Base-by-base conservation (phyloP, 2,797 vertebrate species). In the Oryzias dopingdopingensis region DNA sequence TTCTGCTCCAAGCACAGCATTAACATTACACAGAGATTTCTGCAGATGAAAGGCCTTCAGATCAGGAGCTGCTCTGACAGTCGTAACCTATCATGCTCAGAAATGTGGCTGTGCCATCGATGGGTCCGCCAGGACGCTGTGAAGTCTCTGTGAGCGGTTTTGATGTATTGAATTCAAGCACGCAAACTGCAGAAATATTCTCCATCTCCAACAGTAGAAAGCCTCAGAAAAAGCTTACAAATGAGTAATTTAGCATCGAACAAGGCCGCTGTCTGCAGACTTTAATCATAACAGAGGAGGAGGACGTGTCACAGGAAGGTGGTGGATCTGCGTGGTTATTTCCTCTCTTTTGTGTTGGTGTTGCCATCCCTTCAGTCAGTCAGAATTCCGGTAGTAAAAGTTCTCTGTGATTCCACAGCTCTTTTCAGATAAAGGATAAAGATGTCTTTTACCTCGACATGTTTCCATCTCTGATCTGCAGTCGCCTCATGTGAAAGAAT, bases 21-120 rank as follows among this genome's bases (percentile, higher is more conserved):
- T 76, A 79, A 59, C 79, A 86, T 63, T 67, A 72, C 81, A 77
- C 80, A 80, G 73, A 81, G 80, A 74, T 61, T 73, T 66, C 37
- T 52, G 81, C 58, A 84, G 82, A 87, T 89, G 84, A 86, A 87
- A 88, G 84, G 49, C 46, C 56, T 72, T 85, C 79, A 83, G 81
- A 89, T 89, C 85, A 78, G 65, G 26, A 63, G 62, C 75, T 64
- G 52, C 59, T 65, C 55, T 82, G 80, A 66, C 69, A 63, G 77
- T 79, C 73, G 23, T 79, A 84, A 73, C 79, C 83, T 65, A 72
- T 85, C 82, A 81, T 46, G 72, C 81, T 80, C 71, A 80, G 75
- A 59, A 74, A 67, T 59, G 58, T 63, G 79, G 65, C 79, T 5
- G 52, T 78, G 71, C 70, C 81, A 74, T 65, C 57, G 62, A 67